These are phyloP conservation scores for Hyposoter didymator DNA, from an alignment of 2,888 invertebrate species.

Conservation along the genomic window DNA sequence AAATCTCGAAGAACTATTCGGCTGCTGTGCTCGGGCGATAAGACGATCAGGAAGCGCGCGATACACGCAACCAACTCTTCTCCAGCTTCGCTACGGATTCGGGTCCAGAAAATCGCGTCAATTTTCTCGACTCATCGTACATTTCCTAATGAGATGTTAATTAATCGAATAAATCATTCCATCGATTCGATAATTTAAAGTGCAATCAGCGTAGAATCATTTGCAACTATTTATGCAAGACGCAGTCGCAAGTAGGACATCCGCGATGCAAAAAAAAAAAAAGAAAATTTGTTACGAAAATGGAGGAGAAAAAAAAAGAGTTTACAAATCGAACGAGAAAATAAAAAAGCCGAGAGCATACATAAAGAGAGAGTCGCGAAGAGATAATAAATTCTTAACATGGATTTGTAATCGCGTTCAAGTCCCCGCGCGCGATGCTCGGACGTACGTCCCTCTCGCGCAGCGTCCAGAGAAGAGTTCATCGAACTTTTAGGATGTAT, in stretches of 20 bases:
- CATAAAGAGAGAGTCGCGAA: slow-evolving; percentile 68
- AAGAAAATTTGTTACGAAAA: slow-evolving; percentile 12
- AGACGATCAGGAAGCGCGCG: background rate
- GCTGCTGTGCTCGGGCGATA: background rate
- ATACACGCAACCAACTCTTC: background rate
- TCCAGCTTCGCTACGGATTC: background rate
- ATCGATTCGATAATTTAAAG: background rate
- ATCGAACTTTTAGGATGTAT: slow-evolving; percentile 72
- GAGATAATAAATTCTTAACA: slow-evolving; percentile 81
- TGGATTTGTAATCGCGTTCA: slow-evolving; percentile 74
- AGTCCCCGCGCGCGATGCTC: slow-evolving; percentile 50
- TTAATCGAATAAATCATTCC: background rate
- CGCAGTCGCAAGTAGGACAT: slow-evolving; percentile 34
- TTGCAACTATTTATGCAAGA: slow-evolving; percentile 14
- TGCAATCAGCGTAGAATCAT: background rate
- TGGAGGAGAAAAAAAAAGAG: slow-evolving; percentile 34
- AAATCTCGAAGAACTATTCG: background rate
- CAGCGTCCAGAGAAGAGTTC: slow-evolving; percentile 71
- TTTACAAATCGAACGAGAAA: slow-evolving; percentile 48
- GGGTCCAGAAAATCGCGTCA: background rate
- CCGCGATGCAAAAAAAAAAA: slow-evolving; percentile 19
- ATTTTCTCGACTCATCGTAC: background rate
- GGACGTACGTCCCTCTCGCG: slow-evolving; percentile 53
- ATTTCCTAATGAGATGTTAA: no score
- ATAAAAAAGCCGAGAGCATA: slow-evolving; percentile 35